These are phyloP conservation scores for Imbricaverruca yamaguchii DNA, from an alignment of 2,888 invertebrate species.

Conservation along the genomic window DNA sequence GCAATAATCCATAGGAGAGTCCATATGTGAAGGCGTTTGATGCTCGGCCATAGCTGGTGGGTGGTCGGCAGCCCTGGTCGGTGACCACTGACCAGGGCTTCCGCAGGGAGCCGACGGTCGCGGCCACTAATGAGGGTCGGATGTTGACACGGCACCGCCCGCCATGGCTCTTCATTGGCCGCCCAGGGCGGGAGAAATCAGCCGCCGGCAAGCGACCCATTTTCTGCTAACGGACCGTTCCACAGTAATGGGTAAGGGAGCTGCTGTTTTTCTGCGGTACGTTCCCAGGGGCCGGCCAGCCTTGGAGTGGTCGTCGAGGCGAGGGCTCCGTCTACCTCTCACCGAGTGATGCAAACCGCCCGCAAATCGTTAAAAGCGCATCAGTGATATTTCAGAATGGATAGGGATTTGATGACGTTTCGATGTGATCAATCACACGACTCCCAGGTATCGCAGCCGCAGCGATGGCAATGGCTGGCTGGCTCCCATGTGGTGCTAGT, in stretches of 20 bases:
- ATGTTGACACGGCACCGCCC: not conserved
- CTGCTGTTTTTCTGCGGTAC: not conserved
- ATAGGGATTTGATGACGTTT: constrained; percentile 13
- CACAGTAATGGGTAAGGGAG: not conserved
- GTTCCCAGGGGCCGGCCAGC: not conserved
- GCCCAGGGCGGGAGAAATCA: not conserved
- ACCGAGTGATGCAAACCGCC: not conserved
- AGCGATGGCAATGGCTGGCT: no score
- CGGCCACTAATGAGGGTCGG: not conserved
- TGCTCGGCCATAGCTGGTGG: no score
- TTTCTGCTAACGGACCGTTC: not conserved
- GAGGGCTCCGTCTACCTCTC: not conserved
- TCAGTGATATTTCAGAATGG: constrained; percentile 8
- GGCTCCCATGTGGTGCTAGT: no score
- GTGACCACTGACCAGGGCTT: not conserved
- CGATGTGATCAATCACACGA: not conserved
- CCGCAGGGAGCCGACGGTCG: not conserved
- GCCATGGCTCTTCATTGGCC: not conserved
- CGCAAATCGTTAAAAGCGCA: constrained; percentile 14
- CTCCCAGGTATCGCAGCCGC: not conserved
- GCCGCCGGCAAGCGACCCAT: not conserved
- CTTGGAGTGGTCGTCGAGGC: not conserved
- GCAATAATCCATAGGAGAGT: no score
- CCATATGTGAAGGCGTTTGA: no score
- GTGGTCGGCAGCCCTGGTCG: not conserved